Evolutionary conservation across 2,888 invertebrate genomes (phyloP).

Genomic region (Clitarchus hookeri): DNA sequence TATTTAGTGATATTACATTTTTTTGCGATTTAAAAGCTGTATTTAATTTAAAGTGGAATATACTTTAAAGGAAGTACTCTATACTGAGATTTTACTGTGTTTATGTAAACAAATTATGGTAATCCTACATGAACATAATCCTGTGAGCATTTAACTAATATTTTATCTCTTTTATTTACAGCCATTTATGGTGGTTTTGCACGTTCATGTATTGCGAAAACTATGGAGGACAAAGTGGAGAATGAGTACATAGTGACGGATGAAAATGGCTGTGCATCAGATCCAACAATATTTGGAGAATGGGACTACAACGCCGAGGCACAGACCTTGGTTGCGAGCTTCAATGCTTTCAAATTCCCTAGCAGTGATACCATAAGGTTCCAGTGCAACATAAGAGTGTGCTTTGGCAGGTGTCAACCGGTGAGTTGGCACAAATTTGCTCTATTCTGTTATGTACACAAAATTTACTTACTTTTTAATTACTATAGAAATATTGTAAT

Average conservation of each 20-base stretch:
- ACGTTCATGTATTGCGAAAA: conserved; percentile 90
- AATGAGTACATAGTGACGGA: conserved; percentile 93
- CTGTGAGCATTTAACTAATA: background rate
- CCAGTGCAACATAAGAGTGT: conserved; percentile 94
- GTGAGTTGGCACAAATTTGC: conserved; percentile 61
- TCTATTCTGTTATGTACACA: background rate
- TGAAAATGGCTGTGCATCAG: conserved; percentile 91
- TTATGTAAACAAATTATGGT: background rate
- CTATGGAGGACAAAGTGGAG: conserved; percentile 84
- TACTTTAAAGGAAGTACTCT: too few relatives aligned
- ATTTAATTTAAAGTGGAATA: too few relatives aligned
- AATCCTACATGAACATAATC: background rate
- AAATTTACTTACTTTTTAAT: too few relatives aligned
- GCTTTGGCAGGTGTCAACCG: conserved; percentile 94
- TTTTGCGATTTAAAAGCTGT: too few relatives aligned
- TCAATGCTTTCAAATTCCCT: conserved; percentile 95
- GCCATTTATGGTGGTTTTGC: conserved; percentile 94
- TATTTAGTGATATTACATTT: too few relatives aligned
- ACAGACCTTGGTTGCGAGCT: conserved; percentile 82
- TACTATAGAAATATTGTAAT: too few relatives aligned
- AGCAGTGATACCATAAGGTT: conserved; percentile 92
- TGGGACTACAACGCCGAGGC: conserved; percentile 89
- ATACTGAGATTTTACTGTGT: too few relatives aligned
- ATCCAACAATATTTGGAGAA: conserved; percentile 89
- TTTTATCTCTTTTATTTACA: conserved; percentile 48